Percentiles rank a stretch among this genome's conserved stretches.
phyloP scores from a whole-genome alignment of 2,113 vertebrate genomes.

The Chamaea fasciata region DNA sequence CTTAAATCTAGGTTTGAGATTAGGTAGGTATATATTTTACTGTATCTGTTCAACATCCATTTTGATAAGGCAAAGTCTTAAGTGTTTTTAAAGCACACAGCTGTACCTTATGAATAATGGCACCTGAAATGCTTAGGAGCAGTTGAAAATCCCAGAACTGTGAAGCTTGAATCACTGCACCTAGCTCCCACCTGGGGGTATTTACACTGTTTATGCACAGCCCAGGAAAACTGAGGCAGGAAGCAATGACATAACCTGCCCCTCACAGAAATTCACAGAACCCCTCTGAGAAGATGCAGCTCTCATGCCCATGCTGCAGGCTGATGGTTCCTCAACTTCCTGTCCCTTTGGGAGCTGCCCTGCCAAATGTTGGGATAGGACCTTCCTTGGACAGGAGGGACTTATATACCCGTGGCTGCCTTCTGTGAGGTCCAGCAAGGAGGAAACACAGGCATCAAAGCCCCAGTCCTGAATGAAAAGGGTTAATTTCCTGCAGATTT shows the following conservation, averaged over 20 bases:
- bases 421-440: not conserved
- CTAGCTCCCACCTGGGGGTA: not conserved
- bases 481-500: not conserved
- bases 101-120: not conserved
- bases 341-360: rapidly evolving
- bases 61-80: not conserved
- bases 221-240: not conserved
- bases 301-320: rapidly evolving
- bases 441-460: not conserved
- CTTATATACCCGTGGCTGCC: not conserved
- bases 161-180: not conserved
- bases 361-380: rapidly evolving
- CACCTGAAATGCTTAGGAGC: not conserved
- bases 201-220: not conserved
- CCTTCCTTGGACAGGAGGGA: not conserved
- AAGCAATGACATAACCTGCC: not conserved
- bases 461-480: not conserved
- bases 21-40: not conserved
- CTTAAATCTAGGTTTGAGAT: not conserved
- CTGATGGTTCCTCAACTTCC: not conserved
- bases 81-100: slow-evolving; percentile 6
- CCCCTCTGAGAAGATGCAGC: not conserved
- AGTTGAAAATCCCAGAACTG: not conserved
- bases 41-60: not conserved
- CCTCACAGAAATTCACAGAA: not conserved